Evolutionary conservation across 1,140 invertebrate species (phyloP).

Genomic region (Plodia interpunctella): DNA sequence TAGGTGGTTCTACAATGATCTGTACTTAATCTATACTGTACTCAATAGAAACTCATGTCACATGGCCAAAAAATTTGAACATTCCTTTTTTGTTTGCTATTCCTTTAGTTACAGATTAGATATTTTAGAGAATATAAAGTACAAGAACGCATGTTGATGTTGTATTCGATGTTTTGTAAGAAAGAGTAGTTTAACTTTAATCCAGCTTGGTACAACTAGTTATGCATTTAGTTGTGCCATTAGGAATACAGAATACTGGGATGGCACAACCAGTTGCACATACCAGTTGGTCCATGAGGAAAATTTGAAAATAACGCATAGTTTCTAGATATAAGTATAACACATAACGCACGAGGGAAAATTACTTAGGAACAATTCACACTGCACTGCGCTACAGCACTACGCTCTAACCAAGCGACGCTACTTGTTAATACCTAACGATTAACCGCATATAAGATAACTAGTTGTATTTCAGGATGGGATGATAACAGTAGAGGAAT

Average conservation of each 20-base stretch:
- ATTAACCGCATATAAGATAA: not conserved
- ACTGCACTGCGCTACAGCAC: not conserved
- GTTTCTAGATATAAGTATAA: not conserved
- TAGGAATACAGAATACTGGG: too few relatives aligned
- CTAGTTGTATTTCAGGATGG: slow-evolving; percentile 81
- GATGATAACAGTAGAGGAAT: slow-evolving; percentile 87
- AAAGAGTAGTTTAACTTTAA: not conserved
- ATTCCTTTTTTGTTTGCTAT: too few relatives aligned
- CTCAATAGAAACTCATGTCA: too few relatives aligned
- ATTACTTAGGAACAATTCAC: not conserved
- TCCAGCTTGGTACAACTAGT: too few relatives aligned
- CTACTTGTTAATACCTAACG: not conserved
- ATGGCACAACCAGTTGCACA: too few relatives aligned
- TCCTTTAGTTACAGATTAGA: too few relatives aligned
- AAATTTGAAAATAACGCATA: too few relatives aligned
- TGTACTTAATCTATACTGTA: too few relatives aligned
- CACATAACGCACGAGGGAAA: not conserved
- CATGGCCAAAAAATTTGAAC: too few relatives aligned
- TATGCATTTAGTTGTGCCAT: too few relatives aligned
- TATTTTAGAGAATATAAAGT: not conserved
- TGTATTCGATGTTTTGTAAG: not conserved
- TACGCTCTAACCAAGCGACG: not conserved
- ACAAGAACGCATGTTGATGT: not conserved
- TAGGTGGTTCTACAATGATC: too few relatives aligned
- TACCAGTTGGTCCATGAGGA: too few relatives aligned